Evolutionary conservation across 1,140 invertebrate species (phyloP).

Genomic region (Colletes latitarsis): DNA sequence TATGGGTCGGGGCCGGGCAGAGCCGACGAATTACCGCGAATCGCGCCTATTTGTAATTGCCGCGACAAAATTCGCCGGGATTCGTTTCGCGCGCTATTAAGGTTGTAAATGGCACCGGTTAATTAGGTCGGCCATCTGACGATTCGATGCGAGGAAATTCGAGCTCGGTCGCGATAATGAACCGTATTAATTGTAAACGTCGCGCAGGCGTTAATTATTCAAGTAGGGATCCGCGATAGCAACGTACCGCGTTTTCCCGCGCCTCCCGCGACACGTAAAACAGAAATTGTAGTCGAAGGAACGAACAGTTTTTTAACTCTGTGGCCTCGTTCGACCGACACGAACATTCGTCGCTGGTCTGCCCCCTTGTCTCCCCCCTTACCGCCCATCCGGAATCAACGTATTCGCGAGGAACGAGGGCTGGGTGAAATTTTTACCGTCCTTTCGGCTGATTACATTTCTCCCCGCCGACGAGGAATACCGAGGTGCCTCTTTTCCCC

Average conservation of each 20-base stretch:
- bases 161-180: constrained; percentile 57
- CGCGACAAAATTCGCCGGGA: constrained; percentile 39
- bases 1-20: not conserved
- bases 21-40: not conserved
- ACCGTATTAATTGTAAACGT: constrained; percentile 62
- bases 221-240: constrained; percentile 18
- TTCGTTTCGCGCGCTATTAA: constrained; percentile 38
- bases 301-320: constrained; percentile 29
- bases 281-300: constrained; percentile 9
- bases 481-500: not conserved
- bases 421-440: constrained; percentile 25
- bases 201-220: constrained; percentile 55
- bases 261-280: not conserved
- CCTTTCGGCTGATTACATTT: constrained; percentile 31
- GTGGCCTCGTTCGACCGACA: not conserved
- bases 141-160: constrained; percentile 59
- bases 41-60: constrained; percentile 29
- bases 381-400: not conserved
- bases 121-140: constrained; percentile 64
- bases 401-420: not conserved
- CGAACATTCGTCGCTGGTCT: constrained; percentile 9
- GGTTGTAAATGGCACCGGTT: constrained; percentile 60
- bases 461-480: not conserved
- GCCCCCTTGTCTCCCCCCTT: too few species aligned
- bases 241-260: not conserved